Percentiles rank a stretch among this genome's conserved stretches.
Conservation (phyloP, 1,140 invertebrate species). For the Zophobas atratus region DNA sequence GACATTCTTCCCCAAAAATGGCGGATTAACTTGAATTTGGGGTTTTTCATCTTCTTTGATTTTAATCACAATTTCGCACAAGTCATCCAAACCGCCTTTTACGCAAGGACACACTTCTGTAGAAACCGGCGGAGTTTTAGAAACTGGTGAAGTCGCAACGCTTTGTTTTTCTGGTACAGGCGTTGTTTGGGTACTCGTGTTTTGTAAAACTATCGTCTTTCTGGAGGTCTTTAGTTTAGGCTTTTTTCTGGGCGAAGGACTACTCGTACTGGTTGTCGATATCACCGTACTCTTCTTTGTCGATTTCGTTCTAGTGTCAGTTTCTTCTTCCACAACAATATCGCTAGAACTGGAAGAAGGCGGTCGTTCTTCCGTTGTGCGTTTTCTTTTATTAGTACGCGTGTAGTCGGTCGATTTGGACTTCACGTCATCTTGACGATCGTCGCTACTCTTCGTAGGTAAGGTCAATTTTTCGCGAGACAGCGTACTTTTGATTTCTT, state of each 20-base stretch:
- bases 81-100: constrained; percentile 54
- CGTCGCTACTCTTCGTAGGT: constrained; percentile 46
- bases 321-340: constrained; percentile 1
- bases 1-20: constrained; percentile 7
- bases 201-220: constrained; percentile 61
- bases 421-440: constrained; percentile 28
- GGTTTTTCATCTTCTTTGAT: constrained; percentile 60
- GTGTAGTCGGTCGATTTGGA: constrained; percentile 25
- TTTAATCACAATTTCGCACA: constrained; percentile 66
- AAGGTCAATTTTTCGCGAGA: constrained; percentile 53
- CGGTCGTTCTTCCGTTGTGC: constrained; percentile 44
- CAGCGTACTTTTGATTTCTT: constrained; percentile 60
- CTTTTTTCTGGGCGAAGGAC: constrained; percentile 44
- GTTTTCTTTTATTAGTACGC: constrained; percentile 36
- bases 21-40: constrained; percentile 54
- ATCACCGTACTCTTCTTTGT: constrained; percentile 38
- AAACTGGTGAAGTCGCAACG: constrained; percentile 21
- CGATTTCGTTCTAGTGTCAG: constrained; percentile 36
- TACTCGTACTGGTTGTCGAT: constrained; percentile 28
- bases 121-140: not conserved
- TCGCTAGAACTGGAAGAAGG: constrained; percentile 18
- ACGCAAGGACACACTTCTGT: constrained; percentile 54
- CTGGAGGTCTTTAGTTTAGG: constrained; percentile 11
- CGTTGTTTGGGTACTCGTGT: constrained; percentile 64
- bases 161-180: constrained; percentile 55